Evolutionary conservation across 2,113 vertebrate species (phyloP).

Genomic region (Oreotragus oreotragus): DNA sequence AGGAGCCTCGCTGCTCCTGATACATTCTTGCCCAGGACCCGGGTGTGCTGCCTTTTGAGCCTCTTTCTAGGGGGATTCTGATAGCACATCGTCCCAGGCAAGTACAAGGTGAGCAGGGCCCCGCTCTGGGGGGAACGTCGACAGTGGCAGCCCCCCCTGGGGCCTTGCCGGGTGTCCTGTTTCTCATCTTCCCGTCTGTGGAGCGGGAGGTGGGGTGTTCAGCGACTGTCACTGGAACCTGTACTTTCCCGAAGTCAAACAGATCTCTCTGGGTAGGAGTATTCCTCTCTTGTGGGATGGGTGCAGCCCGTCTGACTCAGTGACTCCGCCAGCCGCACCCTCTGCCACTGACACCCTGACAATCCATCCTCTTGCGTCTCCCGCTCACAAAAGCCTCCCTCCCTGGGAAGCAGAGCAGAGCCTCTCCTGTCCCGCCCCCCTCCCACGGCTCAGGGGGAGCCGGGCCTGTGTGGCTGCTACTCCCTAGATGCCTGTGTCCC

Average conservation of each 20-base stretch:
- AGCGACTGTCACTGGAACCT: constrained; percentile 73
- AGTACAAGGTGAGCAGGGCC: constrained; percentile 22
- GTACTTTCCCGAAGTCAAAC: constrained; percentile 78
- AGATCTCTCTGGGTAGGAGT: constrained; percentile 71
- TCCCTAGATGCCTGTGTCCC: not conserved
- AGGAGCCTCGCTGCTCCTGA: not conserved
- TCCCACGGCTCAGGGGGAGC: constrained; percentile 17
- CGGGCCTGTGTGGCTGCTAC: not conserved
- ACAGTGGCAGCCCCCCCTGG: constrained; percentile 58
- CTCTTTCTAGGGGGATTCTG: not conserved
- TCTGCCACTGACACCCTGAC: constrained; percentile 42
- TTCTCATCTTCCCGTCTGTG: constrained; percentile 34
- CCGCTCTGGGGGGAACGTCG: not conserved
- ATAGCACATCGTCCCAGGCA: not conserved
- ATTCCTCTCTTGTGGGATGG: constrained; percentile 65
- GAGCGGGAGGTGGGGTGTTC: constrained; percentile 68
- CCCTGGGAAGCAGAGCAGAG: not conserved
- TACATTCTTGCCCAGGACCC: accelerated
- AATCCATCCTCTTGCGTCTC: not conserved
- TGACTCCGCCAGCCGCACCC: constrained; percentile 48
- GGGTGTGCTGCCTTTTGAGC: accelerated
- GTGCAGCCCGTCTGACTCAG: constrained; percentile 62
- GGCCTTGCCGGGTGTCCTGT: constrained; percentile 54
- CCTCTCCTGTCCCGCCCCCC: constrained; percentile 46
- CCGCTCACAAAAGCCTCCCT: not conserved